Evolutionary conservation across 2,113 vertebrate genomes (phyloP).

Genomic region (Myanophis thanlyinensis): DNA sequence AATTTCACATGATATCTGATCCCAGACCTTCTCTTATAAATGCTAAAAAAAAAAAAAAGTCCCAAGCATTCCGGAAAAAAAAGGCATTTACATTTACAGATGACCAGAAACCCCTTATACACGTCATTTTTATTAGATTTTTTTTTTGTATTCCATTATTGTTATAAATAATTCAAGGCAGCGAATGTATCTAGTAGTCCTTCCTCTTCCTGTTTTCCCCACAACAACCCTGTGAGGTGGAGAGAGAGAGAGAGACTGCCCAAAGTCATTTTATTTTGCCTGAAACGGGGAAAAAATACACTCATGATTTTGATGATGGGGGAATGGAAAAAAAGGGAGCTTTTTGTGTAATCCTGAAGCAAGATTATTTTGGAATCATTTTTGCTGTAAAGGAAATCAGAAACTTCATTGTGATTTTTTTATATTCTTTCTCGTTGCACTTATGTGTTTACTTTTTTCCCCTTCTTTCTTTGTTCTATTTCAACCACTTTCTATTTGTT

Average conservation of each 20-base stretch:
- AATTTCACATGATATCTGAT: no score
- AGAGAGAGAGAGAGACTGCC: neutral
- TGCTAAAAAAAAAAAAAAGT: no score
- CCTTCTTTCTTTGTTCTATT: neutral
- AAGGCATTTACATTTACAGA: no score
- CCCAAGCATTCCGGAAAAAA: no score
- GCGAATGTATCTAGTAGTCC: neutral
- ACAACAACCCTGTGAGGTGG: neutral
- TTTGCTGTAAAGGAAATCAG: neutral
- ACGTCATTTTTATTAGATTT: neutral
- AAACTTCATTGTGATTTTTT: neutral
- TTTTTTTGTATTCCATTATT: neutral
- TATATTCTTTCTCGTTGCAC: neutral
- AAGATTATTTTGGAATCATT: neutral
- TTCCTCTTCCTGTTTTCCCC: neutral
- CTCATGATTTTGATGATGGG: neutral
- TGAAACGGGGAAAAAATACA: neutral
- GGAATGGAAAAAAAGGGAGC: neutral
- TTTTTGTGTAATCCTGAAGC: neutral
- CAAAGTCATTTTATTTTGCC: neutral
- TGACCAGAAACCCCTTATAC: no score
- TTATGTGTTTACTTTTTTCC: neutral
- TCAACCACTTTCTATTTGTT: neutral
- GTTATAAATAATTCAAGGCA: neutral
- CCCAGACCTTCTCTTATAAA: no score